Base-by-base conservation (phyloP, 2,113 vertebrate species). In the Poicephalus gulielmi region DNA sequence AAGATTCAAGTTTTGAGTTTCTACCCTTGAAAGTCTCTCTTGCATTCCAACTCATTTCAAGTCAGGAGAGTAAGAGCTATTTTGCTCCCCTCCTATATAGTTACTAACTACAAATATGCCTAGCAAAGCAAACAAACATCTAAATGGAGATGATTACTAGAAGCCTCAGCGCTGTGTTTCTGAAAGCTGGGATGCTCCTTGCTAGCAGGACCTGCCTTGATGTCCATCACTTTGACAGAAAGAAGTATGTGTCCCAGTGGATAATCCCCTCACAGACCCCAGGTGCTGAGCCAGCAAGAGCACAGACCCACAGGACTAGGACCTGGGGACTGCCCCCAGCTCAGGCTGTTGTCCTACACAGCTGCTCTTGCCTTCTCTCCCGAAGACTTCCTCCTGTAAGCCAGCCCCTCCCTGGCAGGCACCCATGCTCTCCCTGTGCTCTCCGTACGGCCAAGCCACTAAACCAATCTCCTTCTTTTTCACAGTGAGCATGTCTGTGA, bases 381-480 rank as follows among this genome's bases (percentile, higher is more conserved):
- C 1, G 2, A 67, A 68, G 50, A 23, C 57, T 19, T 69, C 44
- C 47, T 79, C 22, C 41, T 68, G 31, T 52, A 23, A 70, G 68
- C 23, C 67, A 75, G 62, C 52, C 60, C 41, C 27, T 60, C 86
- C 39, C 33, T 62, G 53, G 64, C 64, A 77, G 33, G 59, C 79
- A 27, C 27, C 50, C 1, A 0, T 0, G 0, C 44, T 57, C 20
- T 11, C 47, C 39, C 80, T n/a, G 17, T 57, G 91, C 77, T 57
- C 41, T 74, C 60, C 1, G 0, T 30, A 20, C 20, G 79, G 77
- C 64, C 2, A 1, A 82, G 77, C 81, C 43, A 37, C 50, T 67
- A 5, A 39, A 63, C 13, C 57, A 5, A 13, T 33, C 69, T 53
- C 69, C 35, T 78, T 53, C 53, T 24, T 28, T 62, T 52, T 74